Evolutionary conservation across 2,797 vertebrate genomes (phyloP).

Genomic region (Phyllotis vaccarum): DNA sequence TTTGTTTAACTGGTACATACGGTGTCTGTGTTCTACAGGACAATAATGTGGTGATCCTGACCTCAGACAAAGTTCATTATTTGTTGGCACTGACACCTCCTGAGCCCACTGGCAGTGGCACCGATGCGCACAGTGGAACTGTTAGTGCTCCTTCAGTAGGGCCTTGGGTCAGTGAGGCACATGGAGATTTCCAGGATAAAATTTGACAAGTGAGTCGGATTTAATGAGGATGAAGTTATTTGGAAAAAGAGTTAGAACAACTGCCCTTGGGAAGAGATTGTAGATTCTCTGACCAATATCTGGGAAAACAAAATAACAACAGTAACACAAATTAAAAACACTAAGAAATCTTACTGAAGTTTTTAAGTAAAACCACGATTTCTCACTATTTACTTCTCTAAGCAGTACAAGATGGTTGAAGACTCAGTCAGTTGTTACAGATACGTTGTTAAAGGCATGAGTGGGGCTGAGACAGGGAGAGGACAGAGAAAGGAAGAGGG

Average conservation of each 20-base stretch:
- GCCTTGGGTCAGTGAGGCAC: not conserved
- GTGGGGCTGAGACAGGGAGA: too few species aligned
- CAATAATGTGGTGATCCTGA: fast-evolving
- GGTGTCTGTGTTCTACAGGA: not conserved
- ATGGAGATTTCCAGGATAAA: not conserved
- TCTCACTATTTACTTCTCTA: not conserved
- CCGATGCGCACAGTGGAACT: not conserved
- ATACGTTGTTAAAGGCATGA: not conserved
- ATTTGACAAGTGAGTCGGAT: not conserved
- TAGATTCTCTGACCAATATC: not conserved
- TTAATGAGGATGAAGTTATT: not conserved
- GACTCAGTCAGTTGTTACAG: not conserved
- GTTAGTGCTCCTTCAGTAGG: not conserved
- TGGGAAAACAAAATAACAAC: not conserved
- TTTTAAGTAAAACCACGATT: not conserved
- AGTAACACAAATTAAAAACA: not conserved
- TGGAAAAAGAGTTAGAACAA: not conserved
- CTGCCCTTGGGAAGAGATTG: not conserved
- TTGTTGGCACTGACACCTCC: not conserved
- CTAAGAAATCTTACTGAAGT: not conserved
- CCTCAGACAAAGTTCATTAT: not conserved
- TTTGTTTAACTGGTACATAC: fast-evolving
- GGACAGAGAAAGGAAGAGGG: too few species aligned
- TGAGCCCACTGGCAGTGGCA: not conserved
- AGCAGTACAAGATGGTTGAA: not conserved